Conservation (phyloP, 2,888 invertebrate species). For the Polydrusus cervinus region DNA sequence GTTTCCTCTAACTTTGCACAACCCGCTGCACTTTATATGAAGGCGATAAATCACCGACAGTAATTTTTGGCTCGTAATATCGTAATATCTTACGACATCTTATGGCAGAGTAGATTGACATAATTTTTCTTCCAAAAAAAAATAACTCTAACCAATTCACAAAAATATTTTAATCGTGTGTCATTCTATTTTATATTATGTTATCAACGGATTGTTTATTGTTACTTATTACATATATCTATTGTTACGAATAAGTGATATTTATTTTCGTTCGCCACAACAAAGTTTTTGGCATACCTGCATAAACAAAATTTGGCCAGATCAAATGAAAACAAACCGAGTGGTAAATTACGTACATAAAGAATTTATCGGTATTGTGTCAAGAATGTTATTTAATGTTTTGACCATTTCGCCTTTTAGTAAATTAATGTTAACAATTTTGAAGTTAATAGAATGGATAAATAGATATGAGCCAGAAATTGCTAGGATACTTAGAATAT, state of each 20-base stretch:
- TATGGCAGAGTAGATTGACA: no score
- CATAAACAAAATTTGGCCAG: slow-evolving; percentile 35
- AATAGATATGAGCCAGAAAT: no score
- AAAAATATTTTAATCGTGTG: no score
- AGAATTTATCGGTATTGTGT: neutral
- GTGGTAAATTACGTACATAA: neutral
- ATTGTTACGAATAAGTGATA: slow-evolving; percentile 29
- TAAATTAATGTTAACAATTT: neutral
- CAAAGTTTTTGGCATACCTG: slow-evolving; percentile 35
- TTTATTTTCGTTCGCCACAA: slow-evolving; percentile 29
- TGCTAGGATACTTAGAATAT: no score
- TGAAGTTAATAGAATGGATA: neutral
- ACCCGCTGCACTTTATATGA: no score
- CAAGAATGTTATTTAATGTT: neutral
- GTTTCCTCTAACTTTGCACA: no score
- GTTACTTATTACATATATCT: slow-evolving; percentile 16
- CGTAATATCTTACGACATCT: no score
- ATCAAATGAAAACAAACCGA: slow-evolving; percentile 6
- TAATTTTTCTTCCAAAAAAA: no score
- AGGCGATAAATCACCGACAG: no score
- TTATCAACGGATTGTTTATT: neutral
- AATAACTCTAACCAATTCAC: no score
- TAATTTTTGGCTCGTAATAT: no score
- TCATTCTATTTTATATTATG: no score
- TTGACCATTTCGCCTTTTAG: neutral